These are phyloP conservation scores for Cranoglanis bouderius DNA, from an alignment of 2,113 vertebrate genomes.

Conservation along the genomic window DNA sequence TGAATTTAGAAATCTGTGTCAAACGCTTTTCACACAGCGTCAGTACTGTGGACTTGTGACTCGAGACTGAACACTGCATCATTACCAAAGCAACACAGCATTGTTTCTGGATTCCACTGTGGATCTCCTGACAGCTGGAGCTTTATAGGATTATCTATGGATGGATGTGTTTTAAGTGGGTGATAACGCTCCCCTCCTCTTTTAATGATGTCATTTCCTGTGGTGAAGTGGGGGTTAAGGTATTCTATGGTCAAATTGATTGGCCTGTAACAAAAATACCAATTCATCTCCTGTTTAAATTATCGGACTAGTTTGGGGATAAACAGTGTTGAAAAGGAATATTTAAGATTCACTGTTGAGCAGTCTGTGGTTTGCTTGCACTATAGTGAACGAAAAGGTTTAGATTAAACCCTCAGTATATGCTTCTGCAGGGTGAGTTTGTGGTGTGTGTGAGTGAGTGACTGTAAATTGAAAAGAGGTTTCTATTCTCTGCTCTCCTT, in stretches of 20 bases:
- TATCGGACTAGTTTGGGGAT: not conserved
- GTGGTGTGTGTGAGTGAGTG: conserved; percentile 36
- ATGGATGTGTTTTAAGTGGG: conserved; percentile 17
- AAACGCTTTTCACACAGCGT: not conserved
- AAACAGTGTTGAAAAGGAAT: not conserved
- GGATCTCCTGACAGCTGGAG: not conserved
- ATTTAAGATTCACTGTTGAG: not conserved
- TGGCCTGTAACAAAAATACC: not conserved
- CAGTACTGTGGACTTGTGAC: not conserved
- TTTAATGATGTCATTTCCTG: conserved; percentile 24
- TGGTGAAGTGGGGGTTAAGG: not conserved
- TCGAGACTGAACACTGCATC: not conserved
- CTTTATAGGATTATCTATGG: not conserved
- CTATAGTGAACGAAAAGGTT: conserved; percentile 20
- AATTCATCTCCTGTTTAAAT: not conserved
- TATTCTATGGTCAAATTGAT: not conserved
- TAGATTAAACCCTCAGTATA: conserved; percentile 13
- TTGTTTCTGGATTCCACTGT: not conserved
- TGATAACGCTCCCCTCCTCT: not conserved
- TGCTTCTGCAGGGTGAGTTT: not conserved
- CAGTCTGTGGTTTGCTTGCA: not conserved
- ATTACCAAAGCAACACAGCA: not conserved
- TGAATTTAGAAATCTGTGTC: not conserved
- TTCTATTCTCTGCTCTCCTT: conserved; percentile 42
- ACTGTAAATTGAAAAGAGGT: conserved; percentile 39